Evolutionary conservation across 2,888 invertebrate species (phyloP), one percentile per base, ranked within the genome.

Genomic region (Hydrotaea cyrtoneurina): DNA sequence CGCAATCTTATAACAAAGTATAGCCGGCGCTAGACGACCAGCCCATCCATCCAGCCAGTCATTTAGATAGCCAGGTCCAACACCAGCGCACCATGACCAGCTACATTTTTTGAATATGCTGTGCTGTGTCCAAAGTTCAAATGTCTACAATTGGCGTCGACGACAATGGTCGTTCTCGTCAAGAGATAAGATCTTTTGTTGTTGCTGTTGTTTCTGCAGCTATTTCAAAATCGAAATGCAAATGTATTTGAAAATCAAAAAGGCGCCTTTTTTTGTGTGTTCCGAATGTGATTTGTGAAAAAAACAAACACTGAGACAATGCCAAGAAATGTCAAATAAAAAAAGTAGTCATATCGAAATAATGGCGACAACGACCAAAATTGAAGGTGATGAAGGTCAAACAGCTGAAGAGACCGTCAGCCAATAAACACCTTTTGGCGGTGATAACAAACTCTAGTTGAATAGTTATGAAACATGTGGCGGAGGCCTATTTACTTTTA

Each of bases 331-430:
- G 15, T 55, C 50, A 78, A 78, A 72, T 73, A 55, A 55, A 21
- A 39, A 39, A 57, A 72, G 81, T 73, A 76, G 39, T 39, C 15
- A 55, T 21, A 55, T 17, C 11, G 21, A 19, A 21, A 55, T 17
- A 8, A 17, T 17, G 10, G 5, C 55, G 21, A 55, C 55, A 55
- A 8, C 3, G 10, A 21, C 21, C 55, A 71, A 62, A 62, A 39
- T 39, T 39, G 73, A 78, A 75, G 64, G 71, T 71, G 75, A 71
- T 57, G 69, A 77, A 69, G 80, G 71, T 79, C 53, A 84, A 78
- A 82, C 7, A 8, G 21, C 21, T 21, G 55, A 21, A 55, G 21
- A 17, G 11, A 17, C 53, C n/a, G n/a, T n/a, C 53, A 2, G 17
- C 3, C 46, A n/a, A n/a, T n/a, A 31, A 39, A 39, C 39, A 39